These are phyloP conservation scores for Antennarius maculatus DNA, from an alignment of 2,797 vertebrate species.

Conservation along the genomic window DNA sequence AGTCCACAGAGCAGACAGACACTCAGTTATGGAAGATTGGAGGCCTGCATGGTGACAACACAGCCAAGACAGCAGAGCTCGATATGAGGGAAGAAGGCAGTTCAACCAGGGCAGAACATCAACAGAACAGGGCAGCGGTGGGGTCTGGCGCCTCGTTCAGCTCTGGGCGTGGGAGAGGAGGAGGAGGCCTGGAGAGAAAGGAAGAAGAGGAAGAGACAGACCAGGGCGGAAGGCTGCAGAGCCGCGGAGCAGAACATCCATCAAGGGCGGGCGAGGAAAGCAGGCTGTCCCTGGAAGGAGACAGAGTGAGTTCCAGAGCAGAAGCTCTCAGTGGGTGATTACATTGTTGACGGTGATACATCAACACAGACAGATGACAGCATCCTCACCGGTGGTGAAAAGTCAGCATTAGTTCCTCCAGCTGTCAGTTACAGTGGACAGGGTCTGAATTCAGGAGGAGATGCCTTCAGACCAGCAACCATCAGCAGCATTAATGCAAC, in stretches of 20 bases:
- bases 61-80: background rate
- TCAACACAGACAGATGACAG: constrained; percentile 1
- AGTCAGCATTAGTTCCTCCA: background rate
- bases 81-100: background rate
- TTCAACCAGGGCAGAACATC: background rate
- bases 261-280: constrained; percentile 16
- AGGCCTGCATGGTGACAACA: background rate
- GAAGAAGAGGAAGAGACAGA: background rate
- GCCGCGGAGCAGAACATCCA: constrained; percentile 1
- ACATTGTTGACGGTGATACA: background rate
- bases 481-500: background rate
- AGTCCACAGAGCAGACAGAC: constrained; percentile 36
- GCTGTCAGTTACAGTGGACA: constrained; percentile 8
- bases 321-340: constrained; percentile 2
- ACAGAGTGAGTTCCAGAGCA: constrained; percentile 42
- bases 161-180: background rate
- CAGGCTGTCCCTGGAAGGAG: background rate
- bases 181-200: constrained; percentile 14
- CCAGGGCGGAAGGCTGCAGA: constrained; percentile 21
- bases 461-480: constrained; percentile 30
- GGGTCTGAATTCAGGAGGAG: constrained; percentile 30
- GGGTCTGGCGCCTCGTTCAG: background rate
- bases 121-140: constrained; percentile 4
- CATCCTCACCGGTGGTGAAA: constrained; percentile 11
- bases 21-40: constrained; percentile 7